Evolutionary conservation across 1,140 invertebrate genomes (phyloP).

Genomic region (Physella acuta): DNA sequence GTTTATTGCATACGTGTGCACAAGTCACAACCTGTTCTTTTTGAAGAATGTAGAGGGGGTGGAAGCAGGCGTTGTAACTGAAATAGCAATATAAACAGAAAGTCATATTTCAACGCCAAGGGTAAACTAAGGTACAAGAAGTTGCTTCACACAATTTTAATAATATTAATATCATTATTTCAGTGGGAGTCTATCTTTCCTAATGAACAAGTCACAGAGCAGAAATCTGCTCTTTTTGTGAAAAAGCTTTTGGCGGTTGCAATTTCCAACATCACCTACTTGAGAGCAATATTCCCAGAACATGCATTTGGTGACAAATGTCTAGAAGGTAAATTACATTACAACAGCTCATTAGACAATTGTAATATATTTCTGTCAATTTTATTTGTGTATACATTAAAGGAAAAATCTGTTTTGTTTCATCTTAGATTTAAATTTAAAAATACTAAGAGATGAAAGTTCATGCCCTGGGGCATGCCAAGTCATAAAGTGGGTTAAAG

Average conservation of each 20-base stretch:
- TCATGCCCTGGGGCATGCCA: conserved; percentile 56
- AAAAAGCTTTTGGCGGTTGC: conserved; percentile 62
- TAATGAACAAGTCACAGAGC: conserved; percentile 54
- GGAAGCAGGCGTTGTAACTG: no score
- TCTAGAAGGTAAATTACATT: conserved; percentile 50
- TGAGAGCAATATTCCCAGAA: conserved; percentile 61
- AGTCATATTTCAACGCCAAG: neutral
- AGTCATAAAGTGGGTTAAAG: conserved; percentile 60
- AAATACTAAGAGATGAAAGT: conserved; percentile 59
- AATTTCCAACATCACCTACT: conserved; percentile 60
- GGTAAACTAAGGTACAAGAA: neutral
- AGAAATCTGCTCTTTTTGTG: conserved; percentile 59
- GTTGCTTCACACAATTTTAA: neutral
- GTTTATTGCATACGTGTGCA: no score
- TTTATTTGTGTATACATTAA: neutral
- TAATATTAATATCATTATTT: conserved; percentile 4
- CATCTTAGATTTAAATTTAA: conserved; percentile 56
- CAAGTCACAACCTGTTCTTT: no score
- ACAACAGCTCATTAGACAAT: neutral
- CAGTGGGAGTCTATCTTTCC: conserved; percentile 60
- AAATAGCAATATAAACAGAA: no score
- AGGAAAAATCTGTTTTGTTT: neutral
- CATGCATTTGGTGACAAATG: conserved; percentile 57
- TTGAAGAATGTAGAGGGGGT: neutral
- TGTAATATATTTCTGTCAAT: neutral